Evolutionary conservation across 1,140 invertebrate species (phyloP).

Genomic region (Drosophila sp.): DNA sequence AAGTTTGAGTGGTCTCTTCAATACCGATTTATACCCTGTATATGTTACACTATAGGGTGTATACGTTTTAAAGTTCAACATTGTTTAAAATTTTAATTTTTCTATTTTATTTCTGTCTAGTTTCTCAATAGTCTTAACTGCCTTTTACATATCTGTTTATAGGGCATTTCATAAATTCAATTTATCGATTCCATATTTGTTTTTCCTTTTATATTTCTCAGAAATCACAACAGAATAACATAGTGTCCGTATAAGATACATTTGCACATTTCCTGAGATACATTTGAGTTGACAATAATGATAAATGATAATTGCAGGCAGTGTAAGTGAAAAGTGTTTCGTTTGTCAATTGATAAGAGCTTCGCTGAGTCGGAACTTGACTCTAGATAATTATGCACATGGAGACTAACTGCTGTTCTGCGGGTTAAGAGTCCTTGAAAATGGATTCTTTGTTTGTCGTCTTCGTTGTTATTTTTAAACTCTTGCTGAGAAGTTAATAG

Average conservation of each 20-base stretch:
- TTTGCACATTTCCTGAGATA: constrained; percentile 33
- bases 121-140: too few relatives aligned
- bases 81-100: background rate
- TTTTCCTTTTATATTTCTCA: background rate
- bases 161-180: constrained; percentile 6
- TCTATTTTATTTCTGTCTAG: background rate
- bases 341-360: constrained; percentile 58
- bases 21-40: background rate
- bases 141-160: too few relatives aligned
- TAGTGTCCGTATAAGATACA: constrained; percentile 15
- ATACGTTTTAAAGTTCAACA: too few relatives aligned
- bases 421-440: constrained; percentile 10
- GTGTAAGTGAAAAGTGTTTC: constrained; percentile 37
- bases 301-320: constrained; percentile 44
- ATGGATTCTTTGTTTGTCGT: too few relatives aligned
- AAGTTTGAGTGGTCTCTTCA: background rate
- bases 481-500: background rate
- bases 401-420: constrained; percentile 1
- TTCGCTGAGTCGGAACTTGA: constrained; percentile 3
- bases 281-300: constrained; percentile 30
- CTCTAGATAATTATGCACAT: constrained; percentile 37
- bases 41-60: background rate
- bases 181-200: constrained; percentile 8
- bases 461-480: background rate
- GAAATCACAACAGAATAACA: background rate